Evolutionary conservation across 2,797 vertebrate genomes (phyloP).

Genomic region (Labroides dimidiatus): DNA sequence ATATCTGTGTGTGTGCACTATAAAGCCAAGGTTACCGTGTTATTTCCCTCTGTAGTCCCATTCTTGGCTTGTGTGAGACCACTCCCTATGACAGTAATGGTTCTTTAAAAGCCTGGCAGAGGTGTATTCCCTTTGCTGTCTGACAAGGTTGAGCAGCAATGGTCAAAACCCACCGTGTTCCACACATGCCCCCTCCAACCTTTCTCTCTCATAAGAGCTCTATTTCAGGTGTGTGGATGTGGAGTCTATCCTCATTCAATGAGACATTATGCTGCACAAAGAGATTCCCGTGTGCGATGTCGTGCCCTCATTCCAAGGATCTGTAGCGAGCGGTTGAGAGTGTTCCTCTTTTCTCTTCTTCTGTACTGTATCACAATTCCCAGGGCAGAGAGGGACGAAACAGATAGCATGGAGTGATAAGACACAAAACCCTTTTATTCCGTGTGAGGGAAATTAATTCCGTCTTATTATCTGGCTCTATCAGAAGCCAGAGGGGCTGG

Average conservation of each 20-base stretch:
- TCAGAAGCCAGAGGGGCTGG: constrained; percentile 28
- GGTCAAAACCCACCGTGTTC: constrained; percentile 48
- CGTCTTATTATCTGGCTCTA: constrained; percentile 49
- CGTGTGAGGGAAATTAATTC: constrained; percentile 65
- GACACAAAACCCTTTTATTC: constrained; percentile 56
- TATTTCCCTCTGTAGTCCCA: constrained; percentile 56
- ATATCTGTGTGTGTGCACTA: constrained; percentile 42
- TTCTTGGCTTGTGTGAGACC: constrained; percentile 55
- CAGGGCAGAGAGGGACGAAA: constrained; percentile 32
- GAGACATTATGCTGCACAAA: constrained; percentile 58
- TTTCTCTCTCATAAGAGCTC: constrained; percentile 23
- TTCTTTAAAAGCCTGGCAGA: constrained; percentile 71
- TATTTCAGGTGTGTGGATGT: constrained; percentile 50
- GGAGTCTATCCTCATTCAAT: constrained; percentile 54
- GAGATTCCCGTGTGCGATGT: constrained; percentile 47
- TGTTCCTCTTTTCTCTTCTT: constrained; percentile 45
- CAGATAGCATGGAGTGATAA: constrained; percentile 54
- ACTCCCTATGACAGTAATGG: constrained; percentile 70
- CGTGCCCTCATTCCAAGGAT: constrained; percentile 58
- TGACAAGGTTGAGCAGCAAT: constrained; percentile 59
- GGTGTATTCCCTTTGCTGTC: constrained; percentile 63
- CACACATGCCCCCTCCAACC: constrained; percentile 19
- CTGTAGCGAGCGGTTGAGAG: constrained; percentile 47
- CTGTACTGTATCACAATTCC: constrained; percentile 49
- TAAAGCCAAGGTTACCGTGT: constrained; percentile 49